Base-by-base conservation (phyloP, 2,797 vertebrate genomes). In the Pangasius macronema region DNA sequence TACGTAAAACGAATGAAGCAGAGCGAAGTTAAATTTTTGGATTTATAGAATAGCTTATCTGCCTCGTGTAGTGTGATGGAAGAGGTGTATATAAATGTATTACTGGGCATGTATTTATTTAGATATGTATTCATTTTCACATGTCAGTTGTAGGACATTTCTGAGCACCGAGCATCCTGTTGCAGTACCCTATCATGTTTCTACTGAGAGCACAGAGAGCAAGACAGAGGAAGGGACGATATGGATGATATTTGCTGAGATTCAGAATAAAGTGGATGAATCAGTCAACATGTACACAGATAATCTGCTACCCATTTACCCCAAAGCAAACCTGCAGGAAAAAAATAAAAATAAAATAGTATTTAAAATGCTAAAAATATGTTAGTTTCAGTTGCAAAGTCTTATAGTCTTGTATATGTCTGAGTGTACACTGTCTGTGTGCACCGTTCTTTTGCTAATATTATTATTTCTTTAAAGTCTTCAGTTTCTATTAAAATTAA, bases 81-180 rank as follows among this genome's bases (percentile, higher is more conserved):
- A 39, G 2, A 42, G 22, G 24, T 61, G 42, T 82, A 7, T 55
- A 42, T 11, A 39, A 14, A 33, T 87, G 76, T 65, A n/a, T 83
- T 68, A 14, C 61, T 84, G 33, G 79, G 46, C 83, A n/a, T n/a
- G 67, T 33, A 39, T 82, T 86, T 55, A 72, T n/a, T 72, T 57
- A 84, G 33, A 72, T 55, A 42, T 84, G 33, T 72, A 57, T 72
- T 72, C 3, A 70, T 70, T 39, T 68, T 73, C n/a, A 65, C 14
- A 57, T 65, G 79, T 83, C 5, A 79, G 79, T 67, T 86, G 55
- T 82, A 88, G 88, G 75, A 84, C 86, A 80, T 87, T 63, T 70
- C 30, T 67, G 79, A 81, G 61, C 75, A 73, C 39, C 75, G 79
- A 61, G 68, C 20, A 8, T 84, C 20, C 1, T 55, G 51, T 81